A percentile compares a stretch with the other conserved stretches of the same genome.
phyloP scores from a whole-genome alignment of 2,888 invertebrate species.

The Bursaphelenchus okinawaensis region DNA sequence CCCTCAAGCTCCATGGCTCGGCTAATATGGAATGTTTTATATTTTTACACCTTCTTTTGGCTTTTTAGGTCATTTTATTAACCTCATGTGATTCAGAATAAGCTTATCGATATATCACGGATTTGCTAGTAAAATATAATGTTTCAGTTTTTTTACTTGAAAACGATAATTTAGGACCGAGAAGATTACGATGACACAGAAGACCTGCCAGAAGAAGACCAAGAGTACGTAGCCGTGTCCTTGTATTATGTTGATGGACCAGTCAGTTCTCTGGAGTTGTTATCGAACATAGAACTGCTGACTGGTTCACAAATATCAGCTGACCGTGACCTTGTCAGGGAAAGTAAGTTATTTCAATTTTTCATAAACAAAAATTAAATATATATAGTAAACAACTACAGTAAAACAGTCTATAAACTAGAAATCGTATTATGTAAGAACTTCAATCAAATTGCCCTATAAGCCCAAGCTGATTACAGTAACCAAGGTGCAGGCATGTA shows the following conservation, averaged over 20 bases:
- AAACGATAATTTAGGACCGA: slow-evolving; percentile 6
- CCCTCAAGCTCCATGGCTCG: slow-evolving; percentile 45
- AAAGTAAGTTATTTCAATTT: too few relatives aligned
- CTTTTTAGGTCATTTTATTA: too few relatives aligned
- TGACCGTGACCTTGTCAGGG: neutral
- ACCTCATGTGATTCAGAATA: too few relatives aligned
- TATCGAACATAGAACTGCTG: slow-evolving; percentile 22
- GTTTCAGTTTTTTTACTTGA: slow-evolving; percentile 1
- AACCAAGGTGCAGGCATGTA: neutral
- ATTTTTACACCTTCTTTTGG: too few relatives aligned
- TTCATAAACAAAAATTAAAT: too few relatives aligned
- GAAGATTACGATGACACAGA: slow-evolving; percentile 12
- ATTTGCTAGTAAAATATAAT: too few relatives aligned
- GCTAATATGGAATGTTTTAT: slow-evolving; percentile 36
- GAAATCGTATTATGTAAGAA: too few relatives aligned
- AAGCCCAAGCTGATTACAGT: too few relatives aligned
- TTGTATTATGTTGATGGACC: slow-evolving; percentile 54
- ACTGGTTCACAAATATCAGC: neutral
- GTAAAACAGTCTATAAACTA: too few relatives aligned
- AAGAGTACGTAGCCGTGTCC: slow-evolving; percentile 51
- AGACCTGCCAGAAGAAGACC: slow-evolving; percentile 3
- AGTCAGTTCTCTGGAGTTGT: slow-evolving; percentile 35
- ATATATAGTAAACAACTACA: too few relatives aligned
- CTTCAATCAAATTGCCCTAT: too few relatives aligned
- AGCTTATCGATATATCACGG: too few relatives aligned